Conservation (phyloP, 2,888 invertebrate species). For the Drosophila sordidula region DNA sequence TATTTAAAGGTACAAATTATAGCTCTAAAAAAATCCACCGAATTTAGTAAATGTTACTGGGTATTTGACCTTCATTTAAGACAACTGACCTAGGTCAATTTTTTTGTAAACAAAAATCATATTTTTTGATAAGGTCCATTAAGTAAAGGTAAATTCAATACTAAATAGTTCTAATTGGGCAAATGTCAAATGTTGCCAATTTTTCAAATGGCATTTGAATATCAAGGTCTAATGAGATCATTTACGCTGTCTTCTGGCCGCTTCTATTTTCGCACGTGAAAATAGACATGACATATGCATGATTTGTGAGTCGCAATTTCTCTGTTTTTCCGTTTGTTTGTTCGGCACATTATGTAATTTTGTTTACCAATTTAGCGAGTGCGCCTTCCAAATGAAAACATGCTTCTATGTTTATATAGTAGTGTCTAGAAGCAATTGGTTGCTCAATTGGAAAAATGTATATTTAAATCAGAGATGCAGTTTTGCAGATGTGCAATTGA, state of each 20-base stretch:
- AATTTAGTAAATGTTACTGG: too few species aligned
- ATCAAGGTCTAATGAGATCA: constrained; percentile 49
- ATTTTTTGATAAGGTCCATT: neutral
- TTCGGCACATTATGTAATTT: constrained; percentile 45
- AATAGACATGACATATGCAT: neutral
- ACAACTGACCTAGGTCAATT: neutral
- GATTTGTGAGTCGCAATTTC: constrained; percentile 23
- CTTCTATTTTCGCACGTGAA: constrained; percentile 7
- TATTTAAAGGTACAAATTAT: too few species aligned
- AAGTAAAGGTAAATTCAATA: neutral
- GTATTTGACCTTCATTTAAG: too few species aligned
- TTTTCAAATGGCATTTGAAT: constrained; percentile 11
- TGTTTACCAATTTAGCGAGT: constrained; percentile 41
- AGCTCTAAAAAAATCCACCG: too few species aligned
- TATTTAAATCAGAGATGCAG: constrained; percentile 37
- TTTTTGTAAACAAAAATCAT: neutral
- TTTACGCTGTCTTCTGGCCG: constrained; percentile 9
- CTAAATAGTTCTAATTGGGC: neutral
- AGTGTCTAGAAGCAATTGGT: constrained; percentile 19
- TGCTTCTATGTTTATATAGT: constrained; percentile 8
- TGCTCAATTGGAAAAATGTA: constrained; percentile 27
- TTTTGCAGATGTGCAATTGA: constrained; percentile 22
- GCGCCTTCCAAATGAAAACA: constrained; percentile 5
- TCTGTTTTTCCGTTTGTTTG: constrained; percentile 7
- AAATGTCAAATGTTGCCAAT: constrained; percentile 33